Percentiles rank a stretch among this genome's conserved stretches.
These are phyloP conservation scores for Cyanistes caeruleus DNA, from an alignment of 2,113 vertebrate genomes.

Conservation along the genomic window DNA sequence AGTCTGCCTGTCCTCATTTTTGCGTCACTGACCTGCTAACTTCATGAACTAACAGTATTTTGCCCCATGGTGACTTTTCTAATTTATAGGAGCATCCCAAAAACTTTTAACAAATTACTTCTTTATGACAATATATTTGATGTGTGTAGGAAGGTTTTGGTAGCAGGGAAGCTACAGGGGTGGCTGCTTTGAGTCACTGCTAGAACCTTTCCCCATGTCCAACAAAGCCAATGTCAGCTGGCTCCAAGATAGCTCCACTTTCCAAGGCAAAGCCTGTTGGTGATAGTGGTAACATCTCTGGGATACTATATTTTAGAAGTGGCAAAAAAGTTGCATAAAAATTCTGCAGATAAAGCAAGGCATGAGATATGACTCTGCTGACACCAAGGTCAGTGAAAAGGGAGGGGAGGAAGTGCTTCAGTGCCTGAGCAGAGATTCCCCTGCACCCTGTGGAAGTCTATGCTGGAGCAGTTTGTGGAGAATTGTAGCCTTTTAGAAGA, in stretches of 20 bases:
- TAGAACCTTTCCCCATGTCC: background rate
- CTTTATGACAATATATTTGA: background rate
- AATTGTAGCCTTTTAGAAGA: fast-evolving
- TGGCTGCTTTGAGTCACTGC: background rate
- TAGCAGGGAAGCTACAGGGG: too few relatives aligned
- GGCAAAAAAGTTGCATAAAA: background rate
- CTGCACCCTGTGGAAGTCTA: background rate
- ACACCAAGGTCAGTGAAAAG: background rate
- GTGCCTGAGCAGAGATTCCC: background rate
- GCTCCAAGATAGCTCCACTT: background rate
- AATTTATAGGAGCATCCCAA: background rate
- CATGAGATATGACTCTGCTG: background rate
- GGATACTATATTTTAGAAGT: background rate
- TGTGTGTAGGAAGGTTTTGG: background rate
- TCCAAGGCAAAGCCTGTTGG: background rate
- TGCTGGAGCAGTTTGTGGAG: background rate
- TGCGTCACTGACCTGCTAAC: background rate
- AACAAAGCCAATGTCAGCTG: background rate
- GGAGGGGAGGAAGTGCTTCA: background rate
- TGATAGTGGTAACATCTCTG: background rate
- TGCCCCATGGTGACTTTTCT: background rate
- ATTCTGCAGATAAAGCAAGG: background rate
- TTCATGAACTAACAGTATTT: background rate
- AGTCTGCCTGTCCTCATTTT: background rate
- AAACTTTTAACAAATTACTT: background rate